Evolutionary conservation across 2,113 vertebrate species (phyloP), one percentile per base, ranked within the genome.

Genomic region (Sapajus apella): DNA sequence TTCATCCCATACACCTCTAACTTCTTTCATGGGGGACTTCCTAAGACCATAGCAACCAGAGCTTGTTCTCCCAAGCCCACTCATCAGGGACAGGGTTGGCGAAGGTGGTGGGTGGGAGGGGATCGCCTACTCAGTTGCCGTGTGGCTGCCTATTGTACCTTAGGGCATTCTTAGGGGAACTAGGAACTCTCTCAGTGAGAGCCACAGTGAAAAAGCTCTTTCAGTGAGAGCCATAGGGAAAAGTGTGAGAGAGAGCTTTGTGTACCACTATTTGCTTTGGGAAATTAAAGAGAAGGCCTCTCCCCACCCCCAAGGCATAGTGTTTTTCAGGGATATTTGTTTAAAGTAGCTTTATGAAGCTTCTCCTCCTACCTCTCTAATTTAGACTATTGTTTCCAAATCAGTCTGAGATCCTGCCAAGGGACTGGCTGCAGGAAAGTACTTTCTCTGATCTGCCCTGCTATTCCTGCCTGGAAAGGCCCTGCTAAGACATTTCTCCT

Each of bases 81-180:
- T 47, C 14, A 4, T 35, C 14, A 17, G 47, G 55, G 61, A 8
- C 23, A 21, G 23, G 37, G 40, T 6, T 0, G 17, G 37, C 1
- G 5, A 3, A 55, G 77, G 43, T 0, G 30, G 56, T 1, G 6
- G 35, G 47, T 52, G 47, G 45, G 32, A 40, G 27, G 43, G 4
- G 25, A 13, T n/a, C 35, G 1, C 37, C 64, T 10, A 45, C 23
- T 32, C 11, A 45, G 76, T 6, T 3, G 50, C 89, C 32, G 12
- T 13, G 68, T 45, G 52, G 8, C 56, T 9, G 13, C 20, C 66
- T 55, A 1, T 43, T 47, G 64, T 35, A 25, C 52, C 13, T 6
- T 7, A 6, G 76, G n/a, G 68, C 81, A 21, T 32, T 14, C 64
- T 17, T 8, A 6, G 61, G 61, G 61, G 61, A 64, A 64, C 61